Conservation (phyloP, 2,888 invertebrate genomes). For the Drosophila barbarae region DNA sequence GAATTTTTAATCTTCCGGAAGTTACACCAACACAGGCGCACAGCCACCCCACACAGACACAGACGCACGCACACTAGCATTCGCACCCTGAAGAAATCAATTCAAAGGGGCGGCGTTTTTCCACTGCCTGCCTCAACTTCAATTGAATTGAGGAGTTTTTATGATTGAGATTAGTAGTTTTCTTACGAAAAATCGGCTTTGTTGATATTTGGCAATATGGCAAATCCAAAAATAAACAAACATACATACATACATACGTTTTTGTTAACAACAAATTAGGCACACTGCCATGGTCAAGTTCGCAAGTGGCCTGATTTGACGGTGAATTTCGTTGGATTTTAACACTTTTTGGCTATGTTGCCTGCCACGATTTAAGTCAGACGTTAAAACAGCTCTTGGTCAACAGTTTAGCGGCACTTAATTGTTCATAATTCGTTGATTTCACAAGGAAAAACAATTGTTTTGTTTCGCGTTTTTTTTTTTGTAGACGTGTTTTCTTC, state of each 20-base stretch:
- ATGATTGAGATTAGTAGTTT: background rate
- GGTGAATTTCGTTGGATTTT: constrained; percentile 12
- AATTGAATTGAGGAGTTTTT: constrained; percentile 30
- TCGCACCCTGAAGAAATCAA: constrained; percentile 58
- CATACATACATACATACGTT: constrained; percentile 13
- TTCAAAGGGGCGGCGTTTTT: constrained; percentile 24
- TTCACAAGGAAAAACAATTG: constrained; percentile 53
- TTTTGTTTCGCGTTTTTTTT: constrained; percentile 40
- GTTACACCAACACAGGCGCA: constrained; percentile 8
- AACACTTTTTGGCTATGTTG: constrained; percentile 27
- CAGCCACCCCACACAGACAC: constrained; percentile 5
- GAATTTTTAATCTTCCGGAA: constrained; percentile 30
- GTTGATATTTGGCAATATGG: constrained; percentile 5
- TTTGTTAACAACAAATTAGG: constrained; percentile 31
- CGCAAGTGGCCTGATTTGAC: constrained; percentile 41
- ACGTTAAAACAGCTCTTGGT: constrained; percentile 12
- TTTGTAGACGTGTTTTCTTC: constrained; percentile 51
- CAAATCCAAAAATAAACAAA: constrained; percentile 1
- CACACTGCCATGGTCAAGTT: constrained; percentile 66
- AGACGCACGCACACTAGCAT: constrained; percentile 1
- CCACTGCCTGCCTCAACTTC: constrained; percentile 48
- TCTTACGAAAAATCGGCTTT: background rate
- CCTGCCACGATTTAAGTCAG: constrained; percentile 7
- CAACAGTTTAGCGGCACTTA: constrained; percentile 30
- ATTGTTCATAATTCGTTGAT: constrained; percentile 41